These are phyloP conservation scores for Muntiacus muntjak DNA, from an alignment of 2,113 vertebrate genomes.

Conservation along the genomic window DNA sequence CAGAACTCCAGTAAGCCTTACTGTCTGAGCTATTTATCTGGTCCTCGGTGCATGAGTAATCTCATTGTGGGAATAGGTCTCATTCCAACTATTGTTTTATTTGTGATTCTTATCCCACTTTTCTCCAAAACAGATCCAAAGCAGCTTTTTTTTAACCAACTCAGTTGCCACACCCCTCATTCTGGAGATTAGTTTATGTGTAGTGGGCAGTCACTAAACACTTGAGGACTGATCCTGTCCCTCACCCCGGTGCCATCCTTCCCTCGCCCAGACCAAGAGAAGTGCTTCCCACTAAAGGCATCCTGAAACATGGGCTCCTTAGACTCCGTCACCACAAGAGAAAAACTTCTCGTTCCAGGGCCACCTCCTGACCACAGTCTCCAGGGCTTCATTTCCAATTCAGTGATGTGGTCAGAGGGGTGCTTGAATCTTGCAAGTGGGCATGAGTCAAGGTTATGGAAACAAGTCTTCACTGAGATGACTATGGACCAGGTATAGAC, in stretches of 20 bases:
- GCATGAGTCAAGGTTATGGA: background rate
- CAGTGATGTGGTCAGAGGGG: background rate
- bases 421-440: background rate
- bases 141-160: background rate
- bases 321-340: background rate
- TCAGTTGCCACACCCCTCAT: background rate
- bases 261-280: background rate
- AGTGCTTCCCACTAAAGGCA: background rate
- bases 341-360: background rate
- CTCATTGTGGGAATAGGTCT: background rate
- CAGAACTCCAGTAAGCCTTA: background rate
- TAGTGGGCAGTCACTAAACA: background rate
- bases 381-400: background rate
- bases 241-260: background rate
- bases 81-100: background rate
- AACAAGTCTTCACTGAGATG: background rate
- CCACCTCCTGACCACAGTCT: background rate
- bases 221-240: background rate
- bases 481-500: background rate
- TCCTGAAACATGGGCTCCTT: background rate
- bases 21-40: background rate
- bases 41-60: background rate
- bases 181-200: background rate
- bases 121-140: background rate
- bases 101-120: background rate